These are phyloP conservation scores for Sinelater perroti DNA, from an alignment of 2,888 invertebrate genomes.

Conservation along the genomic window DNA sequence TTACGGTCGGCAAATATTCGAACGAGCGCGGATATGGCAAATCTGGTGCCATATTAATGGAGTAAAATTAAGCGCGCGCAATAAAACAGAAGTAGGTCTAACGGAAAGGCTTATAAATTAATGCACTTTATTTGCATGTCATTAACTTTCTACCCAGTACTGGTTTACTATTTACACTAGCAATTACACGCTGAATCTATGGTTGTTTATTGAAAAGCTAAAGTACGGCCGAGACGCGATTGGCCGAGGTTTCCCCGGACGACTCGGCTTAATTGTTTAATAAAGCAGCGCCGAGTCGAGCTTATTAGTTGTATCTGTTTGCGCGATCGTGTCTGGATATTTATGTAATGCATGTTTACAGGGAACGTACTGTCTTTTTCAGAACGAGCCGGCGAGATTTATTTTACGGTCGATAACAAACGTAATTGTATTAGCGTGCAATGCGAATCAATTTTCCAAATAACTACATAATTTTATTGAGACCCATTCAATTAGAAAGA, in stretches of 20 bases:
- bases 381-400: too few species aligned
- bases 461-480: too few species aligned
- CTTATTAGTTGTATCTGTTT: constrained; percentile 20
- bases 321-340: background rate
- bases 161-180: constrained; percentile 42
- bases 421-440: too few species aligned
- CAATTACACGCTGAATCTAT: constrained; percentile 43
- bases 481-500: too few species aligned
- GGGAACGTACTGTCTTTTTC: too few species aligned
- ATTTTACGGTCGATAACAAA: too few species aligned
- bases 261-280: constrained; percentile 21
- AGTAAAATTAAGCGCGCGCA: constrained; percentile 28
- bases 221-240: constrained; percentile 23
- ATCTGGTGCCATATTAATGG: constrained; percentile 24
- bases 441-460: too few species aligned
- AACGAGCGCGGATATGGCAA: constrained; percentile 11
- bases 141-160: constrained; percentile 46
- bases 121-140: constrained; percentile 45
- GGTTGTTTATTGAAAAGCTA: constrained; percentile 40
- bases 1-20: constrained; percentile 2
- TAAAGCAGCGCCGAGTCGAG: constrained; percentile 21
- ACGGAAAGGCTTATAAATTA: constrained; percentile 45
- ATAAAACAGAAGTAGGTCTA: constrained; percentile 45
- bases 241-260: constrained; percentile 18
- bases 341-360: background rate